Conservation (phyloP, 2,888 invertebrate species). For the Octonoba sinensis region DNA sequence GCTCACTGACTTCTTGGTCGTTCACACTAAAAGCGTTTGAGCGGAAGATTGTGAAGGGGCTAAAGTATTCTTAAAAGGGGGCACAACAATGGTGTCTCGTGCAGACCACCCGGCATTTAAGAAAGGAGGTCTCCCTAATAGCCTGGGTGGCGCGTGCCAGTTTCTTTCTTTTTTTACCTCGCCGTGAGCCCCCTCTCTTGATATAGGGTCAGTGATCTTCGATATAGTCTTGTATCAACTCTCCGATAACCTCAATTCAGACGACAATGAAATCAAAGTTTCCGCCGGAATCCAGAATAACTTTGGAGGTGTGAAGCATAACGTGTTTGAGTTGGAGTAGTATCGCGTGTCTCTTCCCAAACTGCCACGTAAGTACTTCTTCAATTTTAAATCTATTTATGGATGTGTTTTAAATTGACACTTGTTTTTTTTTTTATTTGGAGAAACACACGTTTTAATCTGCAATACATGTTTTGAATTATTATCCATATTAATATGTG, state of each 20-base stretch:
- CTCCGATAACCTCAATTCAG: constrained; percentile 44
- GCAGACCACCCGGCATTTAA: constrained; percentile 56
- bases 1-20: constrained; percentile 36
- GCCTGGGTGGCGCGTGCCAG: constrained; percentile 45
- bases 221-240: constrained; percentile 19
- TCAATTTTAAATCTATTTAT: too few relatives aligned
- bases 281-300: constrained; percentile 14
- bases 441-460: too few relatives aligned
- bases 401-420: too few relatives aligned
- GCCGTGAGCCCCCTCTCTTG: not conserved
- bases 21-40: constrained; percentile 46
- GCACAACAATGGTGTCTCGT: constrained; percentile 20
- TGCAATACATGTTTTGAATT: too few relatives aligned
- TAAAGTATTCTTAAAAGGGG: constrained; percentile 42
- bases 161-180: constrained; percentile 7
- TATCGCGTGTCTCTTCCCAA: too few relatives aligned
- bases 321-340: not conserved
- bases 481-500: too few relatives aligned
- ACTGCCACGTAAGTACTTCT: too few relatives aligned
- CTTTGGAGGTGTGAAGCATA: constrained; percentile 12
- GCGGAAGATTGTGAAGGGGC: constrained; percentile 45
- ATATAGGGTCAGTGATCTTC: constrained; percentile 54
- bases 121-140: constrained; percentile 50
- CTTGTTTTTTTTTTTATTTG: too few relatives aligned
- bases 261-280: constrained; percentile 35